Conservation (phyloP, 2,113 vertebrate genomes). For the Lota lota region DNA sequence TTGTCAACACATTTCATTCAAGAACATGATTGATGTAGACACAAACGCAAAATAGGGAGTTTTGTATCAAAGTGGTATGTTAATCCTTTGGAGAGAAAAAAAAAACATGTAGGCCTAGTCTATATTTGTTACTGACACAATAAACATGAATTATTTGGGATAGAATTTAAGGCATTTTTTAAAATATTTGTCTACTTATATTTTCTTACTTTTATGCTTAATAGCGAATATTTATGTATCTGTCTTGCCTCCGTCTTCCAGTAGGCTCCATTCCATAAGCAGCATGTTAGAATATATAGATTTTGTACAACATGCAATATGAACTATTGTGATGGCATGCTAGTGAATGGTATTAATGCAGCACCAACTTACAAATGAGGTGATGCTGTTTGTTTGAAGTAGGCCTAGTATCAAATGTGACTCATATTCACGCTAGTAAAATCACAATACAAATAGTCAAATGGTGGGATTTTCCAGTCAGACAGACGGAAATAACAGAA, state of each 20-base stretch:
- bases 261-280: slow-evolving; percentile 3
- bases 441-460: not conserved
- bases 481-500: not conserved
- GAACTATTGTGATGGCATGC: slow-evolving; percentile 35
- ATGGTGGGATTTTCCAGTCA: not conserved
- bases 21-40: not conserved
- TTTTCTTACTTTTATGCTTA: not conserved
- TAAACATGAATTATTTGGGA: not conserved
- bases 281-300: not conserved
- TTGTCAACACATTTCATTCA: slow-evolving; percentile 5
- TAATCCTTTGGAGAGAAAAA: not conserved
- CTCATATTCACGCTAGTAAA: slow-evolving; percentile 14
- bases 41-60: not conserved
- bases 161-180: not conserved
- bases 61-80: slow-evolving; percentile 8
- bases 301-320: slow-evolving; percentile 33
- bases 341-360: slow-evolving; percentile 9
- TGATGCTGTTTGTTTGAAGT: not conserved
- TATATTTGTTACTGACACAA: not conserved
- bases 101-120: too few species aligned
- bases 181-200: not conserved
- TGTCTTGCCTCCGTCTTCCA: too few species aligned
- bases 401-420: not conserved
- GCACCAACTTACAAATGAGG: not conserved
- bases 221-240: too few species aligned